Evolutionary conservation across 1,140 invertebrate genomes (phyloP).

Genomic region (Hestina assimilis): DNA sequence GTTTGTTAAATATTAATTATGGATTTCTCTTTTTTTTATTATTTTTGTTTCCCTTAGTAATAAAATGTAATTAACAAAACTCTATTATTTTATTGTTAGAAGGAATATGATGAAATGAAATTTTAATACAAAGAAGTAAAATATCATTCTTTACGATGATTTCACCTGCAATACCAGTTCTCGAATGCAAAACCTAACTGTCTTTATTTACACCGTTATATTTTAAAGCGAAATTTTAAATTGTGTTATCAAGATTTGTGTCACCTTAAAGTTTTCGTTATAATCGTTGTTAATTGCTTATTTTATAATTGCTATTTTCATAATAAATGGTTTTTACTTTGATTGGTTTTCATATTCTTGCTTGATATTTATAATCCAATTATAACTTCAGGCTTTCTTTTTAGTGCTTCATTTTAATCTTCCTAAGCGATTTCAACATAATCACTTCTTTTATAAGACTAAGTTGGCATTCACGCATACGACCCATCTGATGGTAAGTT

Average conservation of each 20-base stretch:
- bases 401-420: no score
- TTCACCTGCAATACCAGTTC: neutral
- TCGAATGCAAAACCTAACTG: slow-evolving; percentile 8
- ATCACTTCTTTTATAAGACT: no score
- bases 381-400: no score
- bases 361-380: no score
- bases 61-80: no score
- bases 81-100: no score
- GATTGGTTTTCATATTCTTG: neutral
- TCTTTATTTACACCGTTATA: neutral
- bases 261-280: neutral
- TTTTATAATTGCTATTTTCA: neutral
- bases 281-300: neutral
- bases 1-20: no score
- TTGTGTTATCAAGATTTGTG: neutral
- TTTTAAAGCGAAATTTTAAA: neutral
- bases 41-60: no score
- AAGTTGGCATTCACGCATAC: no score
- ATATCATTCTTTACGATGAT: neutral
- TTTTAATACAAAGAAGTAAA: neutral
- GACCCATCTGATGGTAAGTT: no score
- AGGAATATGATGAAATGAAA: neutral
- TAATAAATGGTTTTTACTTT: neutral
- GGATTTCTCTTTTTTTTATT: no score
- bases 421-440: no score